phyloP scores from a whole-genome alignment of 2,797 vertebrate genomes.

The Diceros bicornis region DNA sequence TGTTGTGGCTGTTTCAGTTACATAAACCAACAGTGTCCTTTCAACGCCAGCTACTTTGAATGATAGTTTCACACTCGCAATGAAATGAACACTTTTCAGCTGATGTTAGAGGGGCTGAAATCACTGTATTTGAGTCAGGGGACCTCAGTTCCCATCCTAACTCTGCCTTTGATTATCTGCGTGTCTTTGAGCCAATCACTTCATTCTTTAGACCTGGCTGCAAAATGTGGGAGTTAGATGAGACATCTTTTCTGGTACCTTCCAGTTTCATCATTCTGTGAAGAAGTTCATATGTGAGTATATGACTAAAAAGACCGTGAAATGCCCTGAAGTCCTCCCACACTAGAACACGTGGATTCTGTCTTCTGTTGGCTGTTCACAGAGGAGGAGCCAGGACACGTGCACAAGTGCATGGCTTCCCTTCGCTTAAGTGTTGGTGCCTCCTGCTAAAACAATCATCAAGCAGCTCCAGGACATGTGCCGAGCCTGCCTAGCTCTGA shows the following conservation, averaged over 20 bases:
- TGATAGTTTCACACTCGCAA: not conserved
- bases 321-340: not conserved
- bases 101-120: not conserved
- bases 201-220: not conserved
- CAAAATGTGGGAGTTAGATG: not conserved
- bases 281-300: not conserved
- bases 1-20: not conserved
- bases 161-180: not conserved
- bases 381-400: not conserved
- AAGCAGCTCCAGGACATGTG: not conserved
- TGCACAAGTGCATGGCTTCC: not conserved
- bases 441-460: slow-evolving; percentile 61
- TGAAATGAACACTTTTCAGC: not conserved
- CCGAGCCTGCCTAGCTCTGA: slow-evolving; percentile 4
- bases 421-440: not conserved
- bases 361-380: slow-evolving; percentile 52
- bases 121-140: not conserved
- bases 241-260: not conserved
- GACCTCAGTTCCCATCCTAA: not conserved
- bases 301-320: not conserved
- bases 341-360: not conserved
- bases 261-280: not conserved
- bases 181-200: not conserved
- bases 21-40: not conserved
- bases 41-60: not conserved